Conservation (phyloP, 1,140 invertebrate genomes). For the Zaprionus ornatus region DNA sequence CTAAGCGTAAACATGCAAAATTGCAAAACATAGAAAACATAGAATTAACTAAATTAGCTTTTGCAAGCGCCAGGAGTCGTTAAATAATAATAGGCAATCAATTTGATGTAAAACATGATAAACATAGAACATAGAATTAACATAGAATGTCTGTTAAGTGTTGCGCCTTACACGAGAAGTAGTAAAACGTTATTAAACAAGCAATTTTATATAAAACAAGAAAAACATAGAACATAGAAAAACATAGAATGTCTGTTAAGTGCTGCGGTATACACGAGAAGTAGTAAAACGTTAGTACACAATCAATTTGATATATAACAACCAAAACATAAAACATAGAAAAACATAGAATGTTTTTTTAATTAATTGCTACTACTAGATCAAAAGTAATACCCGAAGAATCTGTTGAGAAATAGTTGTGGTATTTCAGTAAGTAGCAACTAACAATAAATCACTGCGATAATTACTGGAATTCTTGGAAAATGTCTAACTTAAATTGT, state of each 20-base stretch:
- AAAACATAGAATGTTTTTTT: neutral
- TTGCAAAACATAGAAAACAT: conserved; percentile 10
- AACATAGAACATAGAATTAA: neutral
- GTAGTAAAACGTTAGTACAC: neutral
- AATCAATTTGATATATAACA: neutral
- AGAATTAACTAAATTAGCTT: neutral
- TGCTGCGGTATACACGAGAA: neutral
- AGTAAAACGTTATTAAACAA: neutral
- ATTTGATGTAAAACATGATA: neutral
- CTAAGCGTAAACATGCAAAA: neutral
- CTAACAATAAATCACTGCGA: neutral
- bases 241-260: neutral
- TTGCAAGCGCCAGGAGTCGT: neutral
- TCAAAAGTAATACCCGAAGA: neutral
- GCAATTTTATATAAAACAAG: neutral
- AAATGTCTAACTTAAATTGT: neutral
- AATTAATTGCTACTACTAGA: neutral
- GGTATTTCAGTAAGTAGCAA: neutral
- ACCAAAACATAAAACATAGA: neutral
- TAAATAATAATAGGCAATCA: neutral
- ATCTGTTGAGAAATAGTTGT: neutral
- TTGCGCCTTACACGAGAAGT: neutral
- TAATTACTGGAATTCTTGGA: neutral
- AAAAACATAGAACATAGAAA: neutral
- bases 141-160: neutral